Conservation (phyloP, 2,113 vertebrate genomes). For the Paracanthobrama guichenoti region DNA sequence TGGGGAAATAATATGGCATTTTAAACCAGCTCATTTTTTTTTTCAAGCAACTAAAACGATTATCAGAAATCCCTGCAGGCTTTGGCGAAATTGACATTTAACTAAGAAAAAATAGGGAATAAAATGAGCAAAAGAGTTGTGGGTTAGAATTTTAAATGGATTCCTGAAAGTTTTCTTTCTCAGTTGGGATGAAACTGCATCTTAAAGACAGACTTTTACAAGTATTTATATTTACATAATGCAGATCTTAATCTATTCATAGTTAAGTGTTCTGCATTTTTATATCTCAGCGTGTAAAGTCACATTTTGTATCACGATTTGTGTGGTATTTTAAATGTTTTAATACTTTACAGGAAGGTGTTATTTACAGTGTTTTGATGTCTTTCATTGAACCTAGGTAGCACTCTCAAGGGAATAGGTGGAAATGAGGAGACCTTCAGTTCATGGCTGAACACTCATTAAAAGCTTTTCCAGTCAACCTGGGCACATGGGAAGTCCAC, state of each 20-base stretch:
- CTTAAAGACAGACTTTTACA: constrained; percentile 2
- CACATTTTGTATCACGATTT: background rate
- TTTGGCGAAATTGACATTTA: constrained; percentile 54
- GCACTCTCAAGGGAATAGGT: background rate
- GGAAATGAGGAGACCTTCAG: constrained; percentile 37
- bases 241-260: background rate
- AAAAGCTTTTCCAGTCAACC: constrained; percentile 40
- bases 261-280: background rate
- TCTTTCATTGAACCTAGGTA: background rate
- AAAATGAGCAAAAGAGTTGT: constrained; percentile 19
- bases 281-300: background rate
- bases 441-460: constrained; percentile 42
- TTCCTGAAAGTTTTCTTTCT: constrained; percentile 2
- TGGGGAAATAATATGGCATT: constrained; percentile 55
- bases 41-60: constrained; percentile 47
- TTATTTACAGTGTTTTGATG: background rate
- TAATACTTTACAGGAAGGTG: background rate
- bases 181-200: background rate
- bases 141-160: constrained; percentile 35
- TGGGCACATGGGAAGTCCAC: constrained; percentile 19
- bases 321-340: background rate
- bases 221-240: background rate
- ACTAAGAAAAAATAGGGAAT: constrained; percentile 47
- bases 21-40: constrained; percentile 47
- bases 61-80: constrained; percentile 45